Base-by-base conservation (phyloP, 2,888 invertebrate species). In the Drosophila mettleri region DNA sequence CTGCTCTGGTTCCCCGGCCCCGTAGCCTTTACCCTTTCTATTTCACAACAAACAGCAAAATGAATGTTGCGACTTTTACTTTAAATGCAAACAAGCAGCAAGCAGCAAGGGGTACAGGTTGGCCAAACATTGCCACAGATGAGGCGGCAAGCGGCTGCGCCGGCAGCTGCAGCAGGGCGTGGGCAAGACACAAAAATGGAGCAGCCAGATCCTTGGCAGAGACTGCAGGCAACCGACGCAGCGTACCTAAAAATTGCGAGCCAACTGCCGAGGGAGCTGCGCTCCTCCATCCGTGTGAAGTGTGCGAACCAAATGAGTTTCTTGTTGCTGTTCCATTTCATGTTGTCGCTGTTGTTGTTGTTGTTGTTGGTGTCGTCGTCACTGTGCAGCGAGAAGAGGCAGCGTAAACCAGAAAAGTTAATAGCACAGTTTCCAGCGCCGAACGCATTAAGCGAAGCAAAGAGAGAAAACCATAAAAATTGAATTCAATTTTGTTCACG, bases 161-260 rank as follows among this genome's bases (percentile, higher is more conserved):
- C 10, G 27, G 43, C 9, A 27, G 27, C 5, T 12, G 27, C 20
- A 18, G 45, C 18, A 24, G 34, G 29, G 46, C 6, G 33, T 2
- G 22, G n/a, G 24, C 43, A 20, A 36, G 38, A 45, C 48, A 31
- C 57, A 36, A 59, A 57, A 74, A 79, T 78, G 67, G 65, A 70
- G 59, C 80, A 78, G 58, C 65, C 51, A 80, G 79, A 81, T 84
- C 79, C 81, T 78, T 80, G 80, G 70, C 81, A 80, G 64, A 69
- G 62, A 84, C 75, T 81, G 61, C 55, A 51, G 67, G 62, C 79
- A 69, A 63, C 61, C 54, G 45, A 27, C 27, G 43, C 46, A 29
- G 45, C 59, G 72, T 57, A 68, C 43, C 60, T 63, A 41, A 61
- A 71, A 66, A 60, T 72, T 66, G 73, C 48, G 27, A 61, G 41